These are phyloP conservation scores for Spheniscus humboldti DNA, from an alignment of 2,797 vertebrate genomes.

Conservation along the genomic window DNA sequence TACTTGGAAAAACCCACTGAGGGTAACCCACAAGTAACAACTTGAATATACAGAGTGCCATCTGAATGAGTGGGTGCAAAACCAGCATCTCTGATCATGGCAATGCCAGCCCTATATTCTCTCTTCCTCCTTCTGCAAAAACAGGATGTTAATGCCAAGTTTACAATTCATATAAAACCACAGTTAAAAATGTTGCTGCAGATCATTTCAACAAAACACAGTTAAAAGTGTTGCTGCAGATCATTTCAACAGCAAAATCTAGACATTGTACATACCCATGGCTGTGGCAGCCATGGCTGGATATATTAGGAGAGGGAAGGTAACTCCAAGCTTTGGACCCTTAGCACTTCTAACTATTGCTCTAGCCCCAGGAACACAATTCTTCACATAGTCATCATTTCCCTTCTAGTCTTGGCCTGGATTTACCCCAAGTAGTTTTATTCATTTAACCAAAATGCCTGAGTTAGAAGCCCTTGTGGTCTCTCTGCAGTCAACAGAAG, in stretches of 20 bases:
- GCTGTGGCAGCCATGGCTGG: background rate
- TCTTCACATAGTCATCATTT: background rate
- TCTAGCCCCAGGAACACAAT: background rate
- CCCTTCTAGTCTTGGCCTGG: background rate
- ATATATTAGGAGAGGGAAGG: background rate
- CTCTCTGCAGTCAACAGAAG: conserved; percentile 4
- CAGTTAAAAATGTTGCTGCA: background rate
- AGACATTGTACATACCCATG: background rate
- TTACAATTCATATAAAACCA: background rate
- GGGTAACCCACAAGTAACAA: background rate
- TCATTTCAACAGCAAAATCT: background rate
- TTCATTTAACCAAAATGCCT: background rate
- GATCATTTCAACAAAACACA: background rate
- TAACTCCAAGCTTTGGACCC: background rate
- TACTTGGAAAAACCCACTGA: background rate
- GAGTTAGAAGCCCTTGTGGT: background rate
- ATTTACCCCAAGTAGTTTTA: background rate
- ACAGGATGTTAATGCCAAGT: background rate
- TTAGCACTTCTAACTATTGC: background rate
- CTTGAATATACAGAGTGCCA: background rate
- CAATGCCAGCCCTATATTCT: background rate
- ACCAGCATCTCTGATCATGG: background rate
- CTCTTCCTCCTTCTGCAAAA: background rate
- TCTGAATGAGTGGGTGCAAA: background rate
- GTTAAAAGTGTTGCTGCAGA: background rate